Evolutionary conservation across 2,888 invertebrate species (phyloP), one percentile per base, ranked within the genome.

Genomic region (Nomada ferruginata): DNA sequence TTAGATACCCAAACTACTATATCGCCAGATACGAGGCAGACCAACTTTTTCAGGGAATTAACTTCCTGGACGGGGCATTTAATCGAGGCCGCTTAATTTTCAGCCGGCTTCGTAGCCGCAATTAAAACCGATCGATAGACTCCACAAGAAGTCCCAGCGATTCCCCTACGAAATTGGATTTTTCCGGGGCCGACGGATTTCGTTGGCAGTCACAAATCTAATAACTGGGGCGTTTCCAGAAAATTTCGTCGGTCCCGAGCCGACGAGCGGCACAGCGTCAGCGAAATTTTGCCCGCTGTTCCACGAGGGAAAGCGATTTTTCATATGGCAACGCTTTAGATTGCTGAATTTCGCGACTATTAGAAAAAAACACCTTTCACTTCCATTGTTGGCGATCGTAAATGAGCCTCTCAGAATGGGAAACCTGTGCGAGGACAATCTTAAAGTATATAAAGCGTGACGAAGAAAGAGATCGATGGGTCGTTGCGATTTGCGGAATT

Each of bases 161-260:
- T 47, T 47, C 47, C 13, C 47, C 47, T 15, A 47, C 47, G 50
- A 81, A 70, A 81, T 81, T 74, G 64, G 73, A 68, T 79, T 81
- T 64, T 59, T 50, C 18, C 52, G 36, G 53, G 18, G 13, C 66
- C 23, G 20, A 5, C 0, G 50, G 29, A 55, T 63, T 57, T 53
- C 64, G 23, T 60, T n/a, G 44, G 44, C 60, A 53, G 23, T 73
- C 69, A n/a, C 59, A 80, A 73, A 82, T 82, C 76, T 76, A 82
- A 80, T 80, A 82, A 80, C 44, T 65, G 10, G 42, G 26, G 36
- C 23, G 71, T 66, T 77, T 50, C 26, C 23, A 18, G 55, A 50
- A 63, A 76, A 78, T 78, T 78, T 76, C 11, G 66, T 63, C 47
- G 60, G 47, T 29, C 15, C 29, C n/a, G 44, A 18, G 36, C 23